Percentiles rank a stretch among this genome's conserved stretches.
Conservation (phyloP, 2,113 vertebrate species). For the Alces alces region DNA sequence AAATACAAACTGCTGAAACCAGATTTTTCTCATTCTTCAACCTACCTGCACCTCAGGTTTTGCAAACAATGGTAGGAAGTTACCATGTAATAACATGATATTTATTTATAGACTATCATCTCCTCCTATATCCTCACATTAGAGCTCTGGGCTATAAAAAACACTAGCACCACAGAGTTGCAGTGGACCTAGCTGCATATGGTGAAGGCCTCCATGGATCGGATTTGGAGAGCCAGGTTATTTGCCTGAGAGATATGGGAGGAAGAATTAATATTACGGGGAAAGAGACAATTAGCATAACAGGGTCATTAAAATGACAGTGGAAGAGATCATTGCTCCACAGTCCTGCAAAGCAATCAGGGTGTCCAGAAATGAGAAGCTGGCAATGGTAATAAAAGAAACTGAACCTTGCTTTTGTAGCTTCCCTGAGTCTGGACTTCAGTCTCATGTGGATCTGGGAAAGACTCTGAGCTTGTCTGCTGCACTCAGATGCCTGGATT, state of each 20-base stretch:
- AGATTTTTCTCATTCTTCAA: background rate
- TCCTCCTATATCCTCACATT: slow-evolving; percentile 61
- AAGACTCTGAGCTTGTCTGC: background rate
- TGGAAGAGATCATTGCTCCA: background rate
- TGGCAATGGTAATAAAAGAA: background rate
- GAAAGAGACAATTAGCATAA: slow-evolving; percentile 4
- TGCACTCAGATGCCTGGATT: background rate
- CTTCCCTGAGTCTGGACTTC: background rate
- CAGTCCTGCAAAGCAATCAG: background rate
- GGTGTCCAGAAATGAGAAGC: background rate
- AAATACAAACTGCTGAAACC: background rate
- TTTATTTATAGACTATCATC: slow-evolving; percentile 75
- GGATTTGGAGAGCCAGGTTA: background rate
- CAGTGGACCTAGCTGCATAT: too few species aligned
- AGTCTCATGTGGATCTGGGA: background rate
- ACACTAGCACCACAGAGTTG: background rate
- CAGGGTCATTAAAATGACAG: background rate
- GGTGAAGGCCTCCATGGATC: background rate
- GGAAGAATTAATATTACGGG: background rate
- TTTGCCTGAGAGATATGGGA: background rate
- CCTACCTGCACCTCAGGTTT: background rate
- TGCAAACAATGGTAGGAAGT: slow-evolving; percentile 74
- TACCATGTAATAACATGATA: slow-evolving; percentile 73
- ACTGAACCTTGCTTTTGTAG: background rate
- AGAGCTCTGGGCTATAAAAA: background rate